Percentiles rank a stretch among this genome's conserved stretches.
Conservation (phyloP, 1,140 invertebrate species). For the honey bee (Apis mellifera) region DNA sequence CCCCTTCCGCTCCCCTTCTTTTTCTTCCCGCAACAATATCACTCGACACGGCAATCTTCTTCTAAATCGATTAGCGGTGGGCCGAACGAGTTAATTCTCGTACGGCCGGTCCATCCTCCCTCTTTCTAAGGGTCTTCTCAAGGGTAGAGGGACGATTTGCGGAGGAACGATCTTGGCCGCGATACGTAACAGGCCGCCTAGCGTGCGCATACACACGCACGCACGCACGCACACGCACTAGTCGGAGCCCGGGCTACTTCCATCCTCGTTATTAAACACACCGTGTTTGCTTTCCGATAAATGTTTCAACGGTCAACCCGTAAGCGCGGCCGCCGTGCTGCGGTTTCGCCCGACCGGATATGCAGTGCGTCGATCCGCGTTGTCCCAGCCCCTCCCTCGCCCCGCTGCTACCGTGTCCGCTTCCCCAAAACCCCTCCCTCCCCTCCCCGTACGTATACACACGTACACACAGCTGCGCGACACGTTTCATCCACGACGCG, state of each 20-base stretch:
- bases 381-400: background rate
- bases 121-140: slow-evolving; percentile 49
- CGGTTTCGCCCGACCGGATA: slow-evolving; percentile 40
- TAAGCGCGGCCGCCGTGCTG: slow-evolving; percentile 15
- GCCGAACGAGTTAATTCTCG: slow-evolving; percentile 57
- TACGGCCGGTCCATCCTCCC: slow-evolving; percentile 3
- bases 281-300: slow-evolving; percentile 57
- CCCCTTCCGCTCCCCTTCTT: background rate
- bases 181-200: slow-evolving; percentile 16
- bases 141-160: slow-evolving; percentile 55
- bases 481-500: background rate
- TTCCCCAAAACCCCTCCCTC: background rate
- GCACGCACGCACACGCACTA: background rate
- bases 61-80: slow-evolving; percentile 58
- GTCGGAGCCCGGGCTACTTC: slow-evolving; percentile 3
- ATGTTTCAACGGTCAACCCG: slow-evolving; percentile 51
- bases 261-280: slow-evolving; percentile 58
- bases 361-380: slow-evolving; percentile 33
- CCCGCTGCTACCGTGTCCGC: background rate
- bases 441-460: background rate
- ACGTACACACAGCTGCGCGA: background rate
- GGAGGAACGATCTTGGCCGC: slow-evolving; percentile 54
- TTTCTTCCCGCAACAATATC: slow-evolving; percentile 49
- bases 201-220: slow-evolving; percentile 18
- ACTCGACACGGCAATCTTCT: slow-evolving; percentile 37